phyloP scores from a whole-genome alignment of 2,888 invertebrate genomes.

The Petrophora chlorosata region DNA sequence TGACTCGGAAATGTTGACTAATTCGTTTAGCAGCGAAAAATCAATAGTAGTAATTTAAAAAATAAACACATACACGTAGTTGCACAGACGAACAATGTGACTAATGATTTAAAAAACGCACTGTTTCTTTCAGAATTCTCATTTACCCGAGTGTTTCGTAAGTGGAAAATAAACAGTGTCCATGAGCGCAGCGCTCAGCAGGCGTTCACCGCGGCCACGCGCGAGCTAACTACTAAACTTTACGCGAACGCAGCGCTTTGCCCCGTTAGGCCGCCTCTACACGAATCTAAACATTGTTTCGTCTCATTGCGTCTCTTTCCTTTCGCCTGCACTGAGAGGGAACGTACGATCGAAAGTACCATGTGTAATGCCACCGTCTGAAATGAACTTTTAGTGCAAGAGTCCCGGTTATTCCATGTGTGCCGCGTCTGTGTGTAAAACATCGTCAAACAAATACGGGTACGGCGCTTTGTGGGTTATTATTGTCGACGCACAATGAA shows the following conservation, averaged over 20 bases:
- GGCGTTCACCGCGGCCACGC: conserved; percentile 71
- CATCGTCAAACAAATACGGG: conserved; percentile 51
- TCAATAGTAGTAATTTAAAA: conserved; percentile 45
- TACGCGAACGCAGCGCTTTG: conserved; percentile 56
- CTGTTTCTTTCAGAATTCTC: conserved; percentile 53
- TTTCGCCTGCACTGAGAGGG: conserved; percentile 39
- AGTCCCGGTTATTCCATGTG: conserved; percentile 47
- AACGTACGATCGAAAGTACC: conserved; percentile 39
- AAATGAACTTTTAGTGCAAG: conserved; percentile 62
- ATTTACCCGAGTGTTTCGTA: conserved; percentile 65
- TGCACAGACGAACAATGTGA: conserved; percentile 45
- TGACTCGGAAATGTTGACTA: conserved; percentile 49
- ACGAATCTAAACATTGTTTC: conserved; percentile 32
- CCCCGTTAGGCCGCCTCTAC: conserved; percentile 47
- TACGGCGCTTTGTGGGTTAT: conserved; percentile 68
- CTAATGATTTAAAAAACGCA: conserved; percentile 49
- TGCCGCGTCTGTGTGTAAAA: conserved; percentile 46
- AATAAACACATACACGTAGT: conserved; percentile 44
- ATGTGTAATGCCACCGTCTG: conserved; percentile 35
- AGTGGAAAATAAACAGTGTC: conserved; percentile 62
- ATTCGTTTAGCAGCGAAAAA: conserved; percentile 49
- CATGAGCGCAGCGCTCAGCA: conserved; percentile 55
- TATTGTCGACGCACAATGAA: conserved; percentile 71
- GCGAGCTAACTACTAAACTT: conserved; percentile 66
- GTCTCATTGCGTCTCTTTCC: conserved; percentile 41